These are phyloP conservation scores for Sarcophaga caerulescens DNA, from an alignment of 2,888 invertebrate genomes.

Conservation along the genomic window DNA sequence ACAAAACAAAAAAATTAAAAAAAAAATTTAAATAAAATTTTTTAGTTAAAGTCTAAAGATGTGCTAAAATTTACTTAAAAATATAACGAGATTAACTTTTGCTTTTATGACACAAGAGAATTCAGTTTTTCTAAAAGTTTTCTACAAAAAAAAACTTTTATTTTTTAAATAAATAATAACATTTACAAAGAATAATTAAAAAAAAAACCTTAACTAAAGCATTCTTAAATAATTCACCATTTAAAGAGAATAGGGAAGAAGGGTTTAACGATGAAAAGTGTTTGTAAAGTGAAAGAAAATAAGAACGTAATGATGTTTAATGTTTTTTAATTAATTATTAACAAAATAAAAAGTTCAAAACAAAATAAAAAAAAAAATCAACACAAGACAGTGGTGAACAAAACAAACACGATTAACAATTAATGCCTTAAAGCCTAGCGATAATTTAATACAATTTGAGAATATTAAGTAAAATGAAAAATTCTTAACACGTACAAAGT, in stretches of 20 bases:
- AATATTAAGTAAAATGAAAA: slow-evolving; percentile 55
- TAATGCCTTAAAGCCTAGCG: background rate
- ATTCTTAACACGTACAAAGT: slow-evolving; percentile 28
- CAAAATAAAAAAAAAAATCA: background rate
- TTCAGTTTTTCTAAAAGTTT: slow-evolving; percentile 56
- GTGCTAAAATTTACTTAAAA: slow-evolving; percentile 52
- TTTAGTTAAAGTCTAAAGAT: slow-evolving; percentile 27
- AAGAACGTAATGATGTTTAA: slow-evolving; percentile 1
- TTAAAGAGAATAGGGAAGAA: background rate
- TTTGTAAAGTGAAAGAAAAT: background rate
- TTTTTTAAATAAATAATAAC: slow-evolving; percentile 15
- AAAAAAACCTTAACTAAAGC: background rate
- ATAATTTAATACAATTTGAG: slow-evolving; percentile 67
- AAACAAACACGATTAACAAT: background rate
- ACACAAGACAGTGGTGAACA: background rate
- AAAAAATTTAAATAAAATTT: background rate
- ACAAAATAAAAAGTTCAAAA: background rate
- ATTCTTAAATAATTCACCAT: background rate
- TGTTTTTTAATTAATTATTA: background rate
- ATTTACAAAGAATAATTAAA: too few relatives aligned
- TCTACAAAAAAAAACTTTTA: slow-evolving; percentile 45
- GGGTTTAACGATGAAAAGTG: too few relatives aligned
- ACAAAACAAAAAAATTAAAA: background rate
- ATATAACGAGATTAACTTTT: slow-evolving; percentile 48
- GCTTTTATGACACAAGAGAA: slow-evolving; percentile 67